Base-by-base conservation (phyloP, 2,888 invertebrate species). In the Eulithis testata region DNA sequence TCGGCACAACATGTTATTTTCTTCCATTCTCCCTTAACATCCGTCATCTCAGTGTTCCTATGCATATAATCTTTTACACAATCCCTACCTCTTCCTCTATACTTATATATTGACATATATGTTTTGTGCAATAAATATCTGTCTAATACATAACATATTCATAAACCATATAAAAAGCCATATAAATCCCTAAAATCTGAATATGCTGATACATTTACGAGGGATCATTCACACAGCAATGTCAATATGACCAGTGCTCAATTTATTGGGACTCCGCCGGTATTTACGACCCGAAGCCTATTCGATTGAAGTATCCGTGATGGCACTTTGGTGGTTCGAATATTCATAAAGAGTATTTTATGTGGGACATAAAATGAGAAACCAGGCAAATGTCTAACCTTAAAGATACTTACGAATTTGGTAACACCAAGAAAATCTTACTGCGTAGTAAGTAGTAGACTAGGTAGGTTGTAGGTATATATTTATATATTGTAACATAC, bases 211-310 rank as follows among this genome's bases (percentile, higher is more conserved):
- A 63, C 66, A 36, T 73, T 73, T 73, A 73, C 71, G 70, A 68
- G 53, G 60, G 65, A 63, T 73, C 67, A 67, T 76, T 74, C 78
- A 79, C 77, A 75, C 66, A 68, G 70, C 65, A 63, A 72, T 74
- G 77, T 77, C 79, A 79, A 78, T 79, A 75, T 69, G 73, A 72
- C 68, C 77, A 77, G 75, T 72, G 75, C 68, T 70, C 73, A 73
- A 76, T 84, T 84, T 84, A 84, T 82, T 74, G 75, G 71, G 65
- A 72, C 72, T 77, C 74, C 73, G 72, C 74, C 64, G 69, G 68
- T 73, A 79, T 83, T 82, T 82, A 82, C 76, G 80, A 79, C 65
- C 73, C 67, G 44, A 60, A 62, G 63, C 67, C 73, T 71, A 76
- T 73, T 76, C 71, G 77, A 78, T 72, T 73, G 77, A 76, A 78